Evolutionary conservation across 2,113 vertebrate species (phyloP).

Genomic region (Zosterops lateralis): DNA sequence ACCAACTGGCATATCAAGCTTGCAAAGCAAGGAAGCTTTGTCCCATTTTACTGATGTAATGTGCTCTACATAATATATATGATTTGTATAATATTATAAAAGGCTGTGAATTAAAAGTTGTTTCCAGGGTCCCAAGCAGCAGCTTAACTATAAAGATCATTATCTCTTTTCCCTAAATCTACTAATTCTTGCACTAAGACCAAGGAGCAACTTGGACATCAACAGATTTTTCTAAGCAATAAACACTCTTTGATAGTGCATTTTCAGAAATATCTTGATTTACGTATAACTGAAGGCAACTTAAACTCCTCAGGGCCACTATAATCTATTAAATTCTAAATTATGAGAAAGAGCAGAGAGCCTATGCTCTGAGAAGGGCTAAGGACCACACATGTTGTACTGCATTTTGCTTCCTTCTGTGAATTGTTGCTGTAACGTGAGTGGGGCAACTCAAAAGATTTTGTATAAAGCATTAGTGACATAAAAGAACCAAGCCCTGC

Average conservation of each 20-base stretch:
- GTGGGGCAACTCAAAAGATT: not conserved
- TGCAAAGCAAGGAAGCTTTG: not conserved
- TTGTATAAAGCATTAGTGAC: not conserved
- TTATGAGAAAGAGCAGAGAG: not conserved
- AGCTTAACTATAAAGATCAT: not conserved
- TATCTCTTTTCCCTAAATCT: not conserved
- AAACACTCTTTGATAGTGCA: not conserved
- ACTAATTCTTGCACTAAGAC: not conserved
- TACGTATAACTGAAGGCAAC: not conserved
- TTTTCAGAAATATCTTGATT: not conserved
- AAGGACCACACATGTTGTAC: not conserved
- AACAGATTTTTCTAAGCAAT: not conserved
- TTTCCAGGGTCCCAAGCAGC: not conserved
- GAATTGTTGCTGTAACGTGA: rapidly evolving
- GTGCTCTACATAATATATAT: not conserved
- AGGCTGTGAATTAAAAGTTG: not conserved
- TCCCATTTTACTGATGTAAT: not conserved
- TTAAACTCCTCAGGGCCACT: not conserved
- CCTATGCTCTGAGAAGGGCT: not conserved
- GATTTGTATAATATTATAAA: not conserved
- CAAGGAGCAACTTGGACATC: not conserved
- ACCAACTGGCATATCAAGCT: not conserved
- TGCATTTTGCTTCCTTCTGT: not conserved
- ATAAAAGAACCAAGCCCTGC: not conserved
- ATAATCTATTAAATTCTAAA: not conserved